phyloP scores from a whole-genome alignment of 2,888 invertebrate species.

The Fragum sueziense region DNA sequence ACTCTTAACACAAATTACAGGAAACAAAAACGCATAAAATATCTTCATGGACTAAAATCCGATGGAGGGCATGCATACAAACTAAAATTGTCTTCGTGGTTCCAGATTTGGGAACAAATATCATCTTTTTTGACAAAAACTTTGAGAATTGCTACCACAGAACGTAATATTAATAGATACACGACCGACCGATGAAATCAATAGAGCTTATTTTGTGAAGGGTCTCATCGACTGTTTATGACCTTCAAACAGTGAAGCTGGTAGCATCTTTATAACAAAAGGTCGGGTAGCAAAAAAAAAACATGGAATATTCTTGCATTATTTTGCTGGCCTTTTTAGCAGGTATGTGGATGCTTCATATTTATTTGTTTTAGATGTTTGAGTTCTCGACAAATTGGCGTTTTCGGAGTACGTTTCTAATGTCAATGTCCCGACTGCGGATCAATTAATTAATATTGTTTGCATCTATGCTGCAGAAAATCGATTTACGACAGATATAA shows the following conservation, averaged over 20 bases:
- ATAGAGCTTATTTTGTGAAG: neutral
- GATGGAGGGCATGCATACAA: no score
- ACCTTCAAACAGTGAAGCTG: slow-evolving; percentile 1
- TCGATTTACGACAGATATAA: no score
- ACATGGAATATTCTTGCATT: neutral
- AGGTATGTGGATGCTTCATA: neutral
- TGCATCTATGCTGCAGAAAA: no score
- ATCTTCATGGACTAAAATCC: neutral
- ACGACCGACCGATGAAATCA: neutral
- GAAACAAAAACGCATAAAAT: neutral
- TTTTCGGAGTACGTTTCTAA: no score
- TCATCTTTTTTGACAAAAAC: neutral
- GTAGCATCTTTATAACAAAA: neutral
- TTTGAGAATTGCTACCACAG: no score
- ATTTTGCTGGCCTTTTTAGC: neutral
- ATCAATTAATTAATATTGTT: no score
- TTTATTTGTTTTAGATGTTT: neutral
- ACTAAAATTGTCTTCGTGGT: no score
- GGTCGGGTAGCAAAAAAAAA: neutral
- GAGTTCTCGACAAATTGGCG: no score
- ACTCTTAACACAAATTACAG: neutral
- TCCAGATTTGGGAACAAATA: no score
- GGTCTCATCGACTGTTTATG: neutral
- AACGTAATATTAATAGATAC: neutral
- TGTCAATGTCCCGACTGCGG: no score